Evolutionary conservation across 2,113 vertebrate species (phyloP), one percentile per base, ranked within the genome.

Genomic region (Brachyhypopomus gauderio): DNA sequence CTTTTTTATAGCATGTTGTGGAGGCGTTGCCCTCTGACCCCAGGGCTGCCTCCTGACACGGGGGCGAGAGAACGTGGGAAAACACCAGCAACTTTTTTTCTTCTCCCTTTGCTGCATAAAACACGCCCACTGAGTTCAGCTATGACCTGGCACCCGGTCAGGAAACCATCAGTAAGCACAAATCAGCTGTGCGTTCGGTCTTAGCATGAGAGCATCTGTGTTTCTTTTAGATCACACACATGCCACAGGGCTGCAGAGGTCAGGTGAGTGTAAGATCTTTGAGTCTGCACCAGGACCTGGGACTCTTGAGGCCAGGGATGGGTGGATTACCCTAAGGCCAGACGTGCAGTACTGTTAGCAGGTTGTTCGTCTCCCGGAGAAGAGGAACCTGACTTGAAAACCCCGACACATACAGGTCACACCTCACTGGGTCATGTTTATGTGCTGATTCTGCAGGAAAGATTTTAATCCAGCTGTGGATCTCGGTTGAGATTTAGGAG

Each of bases 41-140:
- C 66, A 9, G 1, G 14, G 8, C 36, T 38, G 30, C 5, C 36
- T 80, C 78, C 73, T 23, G 27, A 30, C 69, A 66, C 11, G 67
- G 78, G 77, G 66, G 60, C n/a, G 25, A 36, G 23, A 63, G 45
- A 22, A 73, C 72, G 69, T 80, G 58, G 41, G 69, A 80, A 80
- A 80, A 59, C 63, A 45, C 72, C 60, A 3, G 36, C 55, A 34
- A 6, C 41, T 45, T 36, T 48, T 70, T 72, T 64, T 73, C 14
- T 52, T 14, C 45, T 52, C 41, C 41, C 59, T 59, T 48, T 22
- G 60, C 25, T 25, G 60, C 58, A 63, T 80, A 80, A 79, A 79
- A 79, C 48, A 36, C 38, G 30, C 12, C 62, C 48, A 63, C 58
- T 9, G 22, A 23, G 60, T 60, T 19, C 58, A 20, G 11, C 11